A percentile compares a stretch with the other conserved stretches of the same genome.
Evolutionary conservation across 92 coral and sea anemone genomes (phyloP).

Genomic region (Porites evermanni): DNA sequence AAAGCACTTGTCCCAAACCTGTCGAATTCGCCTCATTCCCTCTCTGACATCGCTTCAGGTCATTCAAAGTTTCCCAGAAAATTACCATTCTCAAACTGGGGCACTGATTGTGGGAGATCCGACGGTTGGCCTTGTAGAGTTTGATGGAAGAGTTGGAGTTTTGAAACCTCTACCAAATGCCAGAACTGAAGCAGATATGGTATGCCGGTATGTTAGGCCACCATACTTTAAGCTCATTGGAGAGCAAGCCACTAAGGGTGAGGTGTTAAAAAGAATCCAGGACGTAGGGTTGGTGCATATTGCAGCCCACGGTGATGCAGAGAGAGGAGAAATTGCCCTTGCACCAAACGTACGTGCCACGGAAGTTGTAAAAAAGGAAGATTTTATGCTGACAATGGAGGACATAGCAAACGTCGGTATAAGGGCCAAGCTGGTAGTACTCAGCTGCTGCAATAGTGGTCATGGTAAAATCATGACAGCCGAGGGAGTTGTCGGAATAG

Average conservation of each 20-base stretch:
- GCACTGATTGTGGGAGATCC: slow-evolving; percentile 55
- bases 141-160: slow-evolving; percentile 12
- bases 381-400: slow-evolving; percentile 43
- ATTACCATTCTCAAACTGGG: slow-evolving; percentile 43
- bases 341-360: slow-evolving; percentile 10
- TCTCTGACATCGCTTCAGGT: slow-evolving; percentile 38
- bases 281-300: slow-evolving; percentile 43
- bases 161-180: slow-evolving; percentile 18
- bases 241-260: slow-evolving; percentile 43
- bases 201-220: slow-evolving; percentile 3
- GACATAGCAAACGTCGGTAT: slow-evolving; percentile 32
- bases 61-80: slow-evolving; percentile 23
- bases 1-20: slow-evolving; percentile 17
- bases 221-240: slow-evolving; percentile 23
- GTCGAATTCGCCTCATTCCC: slow-evolving; percentile 41
- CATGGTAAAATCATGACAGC: slow-evolving; percentile 41
- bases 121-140: slow-evolving; percentile 25
- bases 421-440: slow-evolving; percentile 43
- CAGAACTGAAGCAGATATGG: slow-evolving; percentile 35
- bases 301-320: slow-evolving; percentile 54
- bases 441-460: slow-evolving; percentile 44
- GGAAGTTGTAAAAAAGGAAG: slow-evolving; percentile 19
- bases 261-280: slow-evolving; percentile 37
- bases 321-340: slow-evolving; percentile 53
- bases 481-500: slow-evolving; percentile 46